These are phyloP conservation scores for Syngnathus floridae DNA, from an alignment of 2,113 vertebrate genomes.

Conservation along the genomic window DNA sequence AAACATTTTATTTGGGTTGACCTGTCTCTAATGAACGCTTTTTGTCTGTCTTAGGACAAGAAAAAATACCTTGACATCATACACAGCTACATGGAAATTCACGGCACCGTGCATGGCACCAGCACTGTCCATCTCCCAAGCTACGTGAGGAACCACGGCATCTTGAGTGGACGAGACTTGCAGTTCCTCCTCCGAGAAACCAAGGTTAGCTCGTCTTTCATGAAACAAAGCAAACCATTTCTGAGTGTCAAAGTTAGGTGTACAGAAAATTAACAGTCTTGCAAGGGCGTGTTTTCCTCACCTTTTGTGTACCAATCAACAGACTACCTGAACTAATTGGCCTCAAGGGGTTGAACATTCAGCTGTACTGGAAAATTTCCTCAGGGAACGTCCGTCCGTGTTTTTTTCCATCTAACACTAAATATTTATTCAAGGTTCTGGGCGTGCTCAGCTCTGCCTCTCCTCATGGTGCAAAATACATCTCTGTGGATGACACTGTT, in stretches of 20 bases:
- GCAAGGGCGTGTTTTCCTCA: not conserved
- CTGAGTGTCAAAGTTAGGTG: not conserved
- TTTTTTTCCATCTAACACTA: not conserved
- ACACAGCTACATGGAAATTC: constrained; percentile 93
- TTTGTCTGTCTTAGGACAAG: constrained; percentile 77
- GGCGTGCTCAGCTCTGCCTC: not conserved
- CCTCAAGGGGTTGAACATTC: constrained; percentile 23
- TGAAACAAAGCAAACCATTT: not conserved
- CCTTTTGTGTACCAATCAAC: constrained; percentile 16
- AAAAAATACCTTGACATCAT: constrained; percentile 90
- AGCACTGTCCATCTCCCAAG: constrained; percentile 87
- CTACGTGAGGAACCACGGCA: constrained; percentile 95
- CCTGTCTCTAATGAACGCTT: not conserved
- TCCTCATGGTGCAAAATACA: not conserved
- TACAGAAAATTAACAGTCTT: not conserved
- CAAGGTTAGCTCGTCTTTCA: constrained; percentile 35
- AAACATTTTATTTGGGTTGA: not conserved
- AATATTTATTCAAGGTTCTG: constrained; percentile 3
- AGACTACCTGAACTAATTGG: constrained; percentile 33
- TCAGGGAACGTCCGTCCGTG: not conserved
- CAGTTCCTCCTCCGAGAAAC: constrained; percentile 95
- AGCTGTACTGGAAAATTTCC: constrained; percentile 14
- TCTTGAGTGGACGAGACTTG: constrained; percentile 91
- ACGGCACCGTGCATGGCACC: constrained; percentile 90
- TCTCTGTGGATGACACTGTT: not conserved